A percentile compares a stretch with the other conserved stretches of the same genome.
Evolutionary conservation across 2,888 invertebrate genomes (phyloP).

Genomic region (Hirudinaria manillensis): DNA sequence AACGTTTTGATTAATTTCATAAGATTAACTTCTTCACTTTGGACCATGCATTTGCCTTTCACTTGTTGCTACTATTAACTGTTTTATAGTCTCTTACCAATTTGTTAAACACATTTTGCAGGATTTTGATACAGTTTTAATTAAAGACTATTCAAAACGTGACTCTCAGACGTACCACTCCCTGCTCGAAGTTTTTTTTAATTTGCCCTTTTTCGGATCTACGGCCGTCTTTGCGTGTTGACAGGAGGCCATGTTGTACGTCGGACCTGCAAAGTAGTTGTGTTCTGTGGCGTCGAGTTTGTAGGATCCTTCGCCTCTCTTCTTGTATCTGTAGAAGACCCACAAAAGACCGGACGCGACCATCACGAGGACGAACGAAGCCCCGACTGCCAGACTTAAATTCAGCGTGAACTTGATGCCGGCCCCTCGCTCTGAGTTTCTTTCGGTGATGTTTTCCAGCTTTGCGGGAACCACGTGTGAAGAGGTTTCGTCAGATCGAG

Average conservation of each 20-base stretch:
- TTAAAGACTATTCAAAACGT: too few relatives aligned
- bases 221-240: not conserved
- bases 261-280: slow-evolving; percentile 17
- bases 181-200: slow-evolving; percentile 25
- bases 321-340: slow-evolving; percentile 27
- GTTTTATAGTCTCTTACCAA: too few relatives aligned
- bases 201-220: slow-evolving; percentile 9
- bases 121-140: too few relatives aligned
- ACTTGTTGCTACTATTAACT: too few relatives aligned
- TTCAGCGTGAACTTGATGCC: slow-evolving; percentile 5
- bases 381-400: slow-evolving; percentile 25
- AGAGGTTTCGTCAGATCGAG: not conserved
- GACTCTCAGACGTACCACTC: slow-evolving; percentile 30
- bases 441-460: slow-evolving; percentile 12
- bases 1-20: not conserved
- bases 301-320: slow-evolving; percentile 30
- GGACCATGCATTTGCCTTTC: too few relatives aligned
- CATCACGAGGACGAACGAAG: slow-evolving; percentile 18
- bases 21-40: not conserved
- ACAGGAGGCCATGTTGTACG: slow-evolving; percentile 12
- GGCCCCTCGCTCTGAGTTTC: not conserved
- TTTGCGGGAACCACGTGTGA: not conserved
- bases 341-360: slow-evolving; percentile 21
- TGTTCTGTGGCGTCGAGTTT: slow-evolving; percentile 30
- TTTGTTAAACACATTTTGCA: too few relatives aligned